Percentiles rank a stretch among this genome's conserved stretches.
These are phyloP conservation scores for Eolophus roseicapilla DNA, from an alignment of 2,113 vertebrate species.

Conservation along the genomic window DNA sequence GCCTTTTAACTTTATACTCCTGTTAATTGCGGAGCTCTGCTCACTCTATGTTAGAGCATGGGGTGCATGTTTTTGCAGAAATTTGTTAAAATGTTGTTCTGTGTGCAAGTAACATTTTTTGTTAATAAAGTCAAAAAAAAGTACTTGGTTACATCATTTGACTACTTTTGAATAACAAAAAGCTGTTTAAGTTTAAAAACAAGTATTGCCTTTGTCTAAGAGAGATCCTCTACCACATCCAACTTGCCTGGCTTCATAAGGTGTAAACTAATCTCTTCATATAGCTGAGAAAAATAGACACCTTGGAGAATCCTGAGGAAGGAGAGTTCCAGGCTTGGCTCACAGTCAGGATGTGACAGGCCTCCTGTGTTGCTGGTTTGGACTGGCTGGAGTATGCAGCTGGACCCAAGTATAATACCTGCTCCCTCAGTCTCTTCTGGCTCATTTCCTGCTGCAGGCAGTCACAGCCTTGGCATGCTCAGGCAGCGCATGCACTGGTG, in stretches of 20 bases:
- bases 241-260: neutral
- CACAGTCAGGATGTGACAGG: neutral
- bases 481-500: neutral
- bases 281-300: neutral
- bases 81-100: neutral
- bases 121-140: neutral
- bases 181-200: neutral
- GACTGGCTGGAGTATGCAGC: neutral
- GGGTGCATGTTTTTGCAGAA: neutral
- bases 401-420: neutral
- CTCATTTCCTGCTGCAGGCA: neutral
- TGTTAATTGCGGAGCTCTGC: neutral
- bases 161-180: neutral
- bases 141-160: neutral
- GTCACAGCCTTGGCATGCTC: neutral
- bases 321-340: neutral
- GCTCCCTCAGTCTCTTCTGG: neutral
- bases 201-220: neutral
- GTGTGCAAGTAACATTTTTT: neutral
- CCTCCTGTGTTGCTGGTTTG: neutral
- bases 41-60: neutral
- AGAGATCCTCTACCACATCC: neutral
- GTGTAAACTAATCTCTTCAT: neutral
- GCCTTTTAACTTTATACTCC: neutral
- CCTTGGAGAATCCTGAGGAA: neutral